Conservation (phyloP, 92 coral and sea anemone genomes). For the Galaxea fascicularis region DNA sequence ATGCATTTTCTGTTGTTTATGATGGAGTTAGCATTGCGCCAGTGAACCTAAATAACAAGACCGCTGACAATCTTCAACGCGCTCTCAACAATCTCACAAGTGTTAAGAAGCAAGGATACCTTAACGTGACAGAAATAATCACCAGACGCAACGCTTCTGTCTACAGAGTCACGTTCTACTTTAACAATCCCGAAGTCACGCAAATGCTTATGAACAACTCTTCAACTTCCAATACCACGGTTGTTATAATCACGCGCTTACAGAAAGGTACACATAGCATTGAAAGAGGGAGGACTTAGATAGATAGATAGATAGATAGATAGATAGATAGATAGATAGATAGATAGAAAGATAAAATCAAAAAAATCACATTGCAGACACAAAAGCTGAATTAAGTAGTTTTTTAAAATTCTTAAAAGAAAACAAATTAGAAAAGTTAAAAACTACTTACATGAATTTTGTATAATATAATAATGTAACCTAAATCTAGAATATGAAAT, state of each 20-base stretch:
- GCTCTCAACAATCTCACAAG: constrained; percentile 71
- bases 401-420: too few relatives aligned
- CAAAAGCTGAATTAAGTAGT: too few relatives aligned
- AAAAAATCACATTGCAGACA: too few relatives aligned
- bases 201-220: constrained; percentile 23
- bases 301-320: too few relatives aligned
- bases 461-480: too few relatives aligned
- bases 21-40: constrained; percentile 48
- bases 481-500: too few relatives aligned
- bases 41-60: constrained; percentile 36
- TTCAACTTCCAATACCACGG: background rate
- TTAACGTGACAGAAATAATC: constrained; percentile 66
- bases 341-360: too few relatives aligned
- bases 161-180: constrained; percentile 72
- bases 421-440: too few relatives aligned
- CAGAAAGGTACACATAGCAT: constrained; percentile 30
- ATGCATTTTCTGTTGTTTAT: constrained; percentile 63
- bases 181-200: constrained; percentile 65
- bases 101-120: constrained; percentile 67
- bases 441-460: too few relatives aligned
- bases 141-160: constrained; percentile 21
- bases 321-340: too few relatives aligned
- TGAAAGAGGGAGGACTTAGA: background rate
- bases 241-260: constrained; percentile 28
- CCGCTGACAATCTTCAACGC: constrained; percentile 55